These are phyloP conservation scores for Corythaeola cristata DNA, from an alignment of 2,113 vertebrate species.

Conservation along the genomic window DNA sequence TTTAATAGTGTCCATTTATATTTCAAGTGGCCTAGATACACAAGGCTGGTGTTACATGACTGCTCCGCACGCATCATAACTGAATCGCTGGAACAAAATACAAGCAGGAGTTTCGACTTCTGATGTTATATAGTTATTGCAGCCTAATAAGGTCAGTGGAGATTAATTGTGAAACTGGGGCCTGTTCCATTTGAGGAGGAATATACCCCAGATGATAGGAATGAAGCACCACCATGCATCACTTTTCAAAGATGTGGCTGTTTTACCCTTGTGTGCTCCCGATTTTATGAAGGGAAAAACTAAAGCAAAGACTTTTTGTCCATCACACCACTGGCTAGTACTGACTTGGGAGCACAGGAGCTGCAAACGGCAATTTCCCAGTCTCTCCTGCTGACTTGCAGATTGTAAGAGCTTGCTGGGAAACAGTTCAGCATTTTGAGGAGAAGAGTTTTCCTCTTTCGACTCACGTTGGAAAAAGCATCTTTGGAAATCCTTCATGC, in stretches of 20 bases:
- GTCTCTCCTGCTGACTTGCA: neutral
- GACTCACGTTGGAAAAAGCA: neutral
- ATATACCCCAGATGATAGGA: neutral
- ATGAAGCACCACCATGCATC: fast-evolving
- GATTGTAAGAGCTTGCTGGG: neutral
- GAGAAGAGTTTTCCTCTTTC: neutral
- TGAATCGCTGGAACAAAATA: neutral
- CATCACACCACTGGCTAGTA: neutral
- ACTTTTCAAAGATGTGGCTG: neutral
- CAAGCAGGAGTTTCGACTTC: neutral
- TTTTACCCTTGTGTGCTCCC: fast-evolving
- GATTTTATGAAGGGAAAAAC: neutral
- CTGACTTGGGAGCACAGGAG: neutral
- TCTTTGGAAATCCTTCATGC: neutral
- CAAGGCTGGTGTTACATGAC: fast-evolving
- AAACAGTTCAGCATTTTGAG: neutral
- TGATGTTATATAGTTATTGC: neutral
- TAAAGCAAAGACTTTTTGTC: neutral
- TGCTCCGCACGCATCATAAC: neutral
- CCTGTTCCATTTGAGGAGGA: neutral
- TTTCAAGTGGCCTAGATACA: conserved; percentile 30
- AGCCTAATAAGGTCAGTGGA: neutral
- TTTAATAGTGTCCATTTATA: conserved; percentile 28
- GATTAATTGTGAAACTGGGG: neutral
- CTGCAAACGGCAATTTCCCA: neutral